A percentile compares a stretch with the other conserved stretches of the same genome.
Evolutionary conservation across 2,113 vertebrate species (phyloP).

Genomic region (Girardinichthys multiradiatus): DNA sequence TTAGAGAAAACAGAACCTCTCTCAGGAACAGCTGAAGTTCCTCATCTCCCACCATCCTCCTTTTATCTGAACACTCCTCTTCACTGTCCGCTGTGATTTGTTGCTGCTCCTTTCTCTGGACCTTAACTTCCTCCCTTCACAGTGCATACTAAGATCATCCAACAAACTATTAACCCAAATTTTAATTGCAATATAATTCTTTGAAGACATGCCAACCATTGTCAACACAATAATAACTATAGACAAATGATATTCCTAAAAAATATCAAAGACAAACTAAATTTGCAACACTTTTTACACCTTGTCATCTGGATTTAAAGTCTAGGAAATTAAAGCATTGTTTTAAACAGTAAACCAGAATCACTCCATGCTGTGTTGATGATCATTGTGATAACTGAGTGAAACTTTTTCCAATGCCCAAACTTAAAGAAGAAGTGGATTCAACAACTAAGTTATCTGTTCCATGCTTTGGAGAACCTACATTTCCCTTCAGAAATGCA

Average conservation of each 20-base stretch:
- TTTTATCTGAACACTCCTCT: background rate
- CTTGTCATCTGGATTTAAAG: background rate
- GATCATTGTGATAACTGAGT: background rate
- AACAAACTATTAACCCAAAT: background rate
- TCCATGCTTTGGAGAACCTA: background rate
- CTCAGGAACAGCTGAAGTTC: conserved; percentile 43
- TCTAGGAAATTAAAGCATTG: background rate
- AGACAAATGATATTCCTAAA: background rate
- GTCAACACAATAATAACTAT: background rate
- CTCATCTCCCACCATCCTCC: conserved; percentile 6
- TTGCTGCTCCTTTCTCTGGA: background rate
- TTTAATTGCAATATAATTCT: conserved; percentile 29
- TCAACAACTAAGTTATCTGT: background rate
- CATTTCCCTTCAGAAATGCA: background rate
- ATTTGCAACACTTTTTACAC: background rate
- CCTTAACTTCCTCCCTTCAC: conserved; percentile 35
- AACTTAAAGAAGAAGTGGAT: background rate
- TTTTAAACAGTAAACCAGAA: background rate
- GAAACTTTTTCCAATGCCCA: background rate
- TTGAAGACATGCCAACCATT: background rate
- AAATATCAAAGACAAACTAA: background rate
- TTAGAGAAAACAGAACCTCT: conserved; percentile 43
- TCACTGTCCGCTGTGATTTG: conserved; percentile 29
- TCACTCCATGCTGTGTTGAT: background rate
- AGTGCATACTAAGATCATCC: conserved; percentile 23